phyloP scores from a whole-genome alignment of 2,797 vertebrate species.

The Cyprinella venusta region DNA sequence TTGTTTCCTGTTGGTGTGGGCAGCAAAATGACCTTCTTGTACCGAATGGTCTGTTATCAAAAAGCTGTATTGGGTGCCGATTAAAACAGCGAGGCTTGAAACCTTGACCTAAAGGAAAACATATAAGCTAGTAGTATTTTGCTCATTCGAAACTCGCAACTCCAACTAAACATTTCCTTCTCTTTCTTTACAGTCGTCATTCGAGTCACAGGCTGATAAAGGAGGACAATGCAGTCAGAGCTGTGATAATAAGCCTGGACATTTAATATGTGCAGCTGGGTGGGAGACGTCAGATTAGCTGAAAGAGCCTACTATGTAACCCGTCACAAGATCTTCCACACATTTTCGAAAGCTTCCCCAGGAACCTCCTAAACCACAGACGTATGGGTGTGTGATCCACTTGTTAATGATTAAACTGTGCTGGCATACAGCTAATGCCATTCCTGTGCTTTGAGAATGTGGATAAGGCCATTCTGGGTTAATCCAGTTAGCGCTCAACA shows the following conservation, averaged over 20 bases:
- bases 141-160: background rate
- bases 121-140: background rate
- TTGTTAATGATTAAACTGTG: conserved; percentile 52
- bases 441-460: conserved; percentile 15
- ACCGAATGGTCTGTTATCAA: background rate
- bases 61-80: background rate
- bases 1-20: conserved; percentile 6
- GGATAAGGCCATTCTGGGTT: conserved; percentile 36
- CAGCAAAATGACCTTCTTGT: background rate
- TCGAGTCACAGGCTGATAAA: conserved; percentile 14
- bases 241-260: conserved; percentile 65
- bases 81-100: background rate
- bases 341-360: conserved; percentile 19
- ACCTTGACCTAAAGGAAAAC: conserved; percentile 11
- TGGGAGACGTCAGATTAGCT: conserved; percentile 56
- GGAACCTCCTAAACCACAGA: background rate
- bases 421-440: conserved; percentile 32
- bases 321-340: conserved; percentile 69
- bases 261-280: conserved; percentile 67
- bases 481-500: conserved; percentile 45
- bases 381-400: conserved; percentile 26
- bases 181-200: conserved; percentile 13
- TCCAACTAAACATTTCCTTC: background rate
- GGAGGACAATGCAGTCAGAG: conserved; percentile 55
- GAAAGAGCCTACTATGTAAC: conserved; percentile 77